Evolutionary conservation across 2,113 vertebrate species (phyloP), one percentile per base, ranked within the genome.

Genomic region (Herpetotheres cachinnans): DNA sequence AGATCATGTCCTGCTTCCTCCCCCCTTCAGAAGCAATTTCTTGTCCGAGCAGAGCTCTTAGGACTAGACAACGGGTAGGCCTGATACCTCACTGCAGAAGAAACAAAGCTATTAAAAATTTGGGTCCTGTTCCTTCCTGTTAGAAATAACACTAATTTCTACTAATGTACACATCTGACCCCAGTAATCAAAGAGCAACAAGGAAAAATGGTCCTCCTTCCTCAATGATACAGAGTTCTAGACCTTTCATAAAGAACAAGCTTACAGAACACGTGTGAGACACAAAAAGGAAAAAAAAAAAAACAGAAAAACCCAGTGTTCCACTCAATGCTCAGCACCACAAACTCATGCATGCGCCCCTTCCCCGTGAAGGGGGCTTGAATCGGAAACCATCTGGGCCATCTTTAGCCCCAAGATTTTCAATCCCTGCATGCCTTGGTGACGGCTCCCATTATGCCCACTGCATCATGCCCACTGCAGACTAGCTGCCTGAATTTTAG

Each of bases 1-100:
- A 96, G 74, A 95, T 95, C 91, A 95, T 17, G 71, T 91, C 89
- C 94, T 95, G 90, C 85, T 90, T 91, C 94, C 80, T 93, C 74
- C 54, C 14, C 30, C 15, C n/a, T 86, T 76, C 63, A 79, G 46
- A 95, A 77, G 78, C 42, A 74, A 56, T 42, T 95, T 93, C 86
- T 94, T 44, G 24, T 26, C 52, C 29, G 25, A 82, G 62, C 46
- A 85, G 26, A 90, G 32, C 54, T 89, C 49, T 58, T 25, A 66
- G 66, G 22, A 77, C 25, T 14, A 67, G 30, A 77, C 38, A 94
- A 79, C 6, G 4, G 27, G 34, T 1, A 85, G 32, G 67, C 66
- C 70, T 47, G 20, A 40, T 26, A 9, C 34, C 55, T 82, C 58
- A 16, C 1, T 70, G 38, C 70, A 91, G 18, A 71, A 54, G 20